phyloP scores from a whole-genome alignment of 2,113 vertebrate genomes.

The Mustela lutreola region DNA sequence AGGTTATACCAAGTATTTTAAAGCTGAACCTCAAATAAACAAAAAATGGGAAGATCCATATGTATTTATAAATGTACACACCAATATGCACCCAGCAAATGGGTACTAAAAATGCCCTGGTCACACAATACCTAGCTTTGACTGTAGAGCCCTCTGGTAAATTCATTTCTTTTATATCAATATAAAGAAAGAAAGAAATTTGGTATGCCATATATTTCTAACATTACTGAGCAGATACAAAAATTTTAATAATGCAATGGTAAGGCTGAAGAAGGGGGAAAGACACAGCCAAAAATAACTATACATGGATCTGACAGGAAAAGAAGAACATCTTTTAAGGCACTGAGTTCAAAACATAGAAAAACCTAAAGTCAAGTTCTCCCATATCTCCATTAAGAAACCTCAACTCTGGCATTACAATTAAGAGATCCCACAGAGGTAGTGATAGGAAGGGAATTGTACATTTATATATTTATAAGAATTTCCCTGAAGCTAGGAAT shows the following conservation, averaged over 20 bases:
- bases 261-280: slow-evolving; percentile 11
- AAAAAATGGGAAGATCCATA: slow-evolving; percentile 24
- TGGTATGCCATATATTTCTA: slow-evolving; percentile 15
- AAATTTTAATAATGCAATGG: not conserved
- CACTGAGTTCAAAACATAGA: slow-evolving; percentile 60
- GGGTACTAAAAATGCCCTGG: not conserved
- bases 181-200: slow-evolving; percentile 41
- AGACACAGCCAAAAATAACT: slow-evolving; percentile 12
- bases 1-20: slow-evolving; percentile 59
- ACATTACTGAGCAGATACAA: slow-evolving; percentile 6
- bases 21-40: slow-evolving; percentile 47
- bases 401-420: slow-evolving; percentile 16
- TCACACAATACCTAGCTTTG: not conserved
- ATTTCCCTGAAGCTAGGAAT: slow-evolving; percentile 47
- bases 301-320: not conserved
- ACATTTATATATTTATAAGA: not conserved
- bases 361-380: slow-evolving; percentile 24
- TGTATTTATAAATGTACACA: slow-evolving; percentile 12
- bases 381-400: not conserved
- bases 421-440: slow-evolving; percentile 25
- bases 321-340: slow-evolving; percentile 62
- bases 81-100: not conserved
- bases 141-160: not conserved
- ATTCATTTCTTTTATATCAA: slow-evolving; percentile 37
- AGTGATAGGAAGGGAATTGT: slow-evolving; percentile 19